Evolutionary conservation across 2,888 invertebrate genomes (phyloP), one percentile per base, ranked within the genome.

Genomic region (Nymphalis polychloros): DNA sequence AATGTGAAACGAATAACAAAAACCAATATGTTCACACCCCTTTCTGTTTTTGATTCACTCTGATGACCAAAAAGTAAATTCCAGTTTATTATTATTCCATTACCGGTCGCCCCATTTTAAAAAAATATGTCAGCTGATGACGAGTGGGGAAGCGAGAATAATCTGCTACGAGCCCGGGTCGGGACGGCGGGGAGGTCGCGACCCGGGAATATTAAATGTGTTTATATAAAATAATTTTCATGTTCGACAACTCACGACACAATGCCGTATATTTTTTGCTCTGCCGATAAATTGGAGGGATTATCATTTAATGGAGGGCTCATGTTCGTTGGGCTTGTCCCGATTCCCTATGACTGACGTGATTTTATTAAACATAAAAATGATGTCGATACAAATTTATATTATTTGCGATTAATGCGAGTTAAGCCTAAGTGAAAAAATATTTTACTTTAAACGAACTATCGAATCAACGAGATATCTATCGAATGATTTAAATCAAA

Each of bases 21-120:
- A 81, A 85, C 86, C 87, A 84, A 91, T 88, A 88, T 86, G 89
- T 90, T 92, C 88, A 92, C 92, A 91, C 92, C 92, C 92, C 90
- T 91, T 91, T 89, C 86, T 84, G 84, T 87, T 84, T 89, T 87
- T 86, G 87, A 90, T 89, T 88, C 89, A 84, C 79, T 64, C 63
- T 84, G 89, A 90, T 92, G 90, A 91, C 92, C 92, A 89, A 92
- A 92, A 92, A 91, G 90, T 87, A 89, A 92, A 92, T 92, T 92
- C 89, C 90, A 86, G 91, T 92, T 91, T 92, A 92, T 92, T 93
- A 93, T 92, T 92, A 92, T 92, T 92, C 91, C 92, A 92, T 92
- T 92, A 92, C 81, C 80, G 80, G 83, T 86, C 88, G 84, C 91
- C 91, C 90, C 83, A 90, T 89, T 92, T 91, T 85, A 92, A 92